phyloP scores from a whole-genome alignment of 2,113 vertebrate species.

The Rallus limicola region DNA sequence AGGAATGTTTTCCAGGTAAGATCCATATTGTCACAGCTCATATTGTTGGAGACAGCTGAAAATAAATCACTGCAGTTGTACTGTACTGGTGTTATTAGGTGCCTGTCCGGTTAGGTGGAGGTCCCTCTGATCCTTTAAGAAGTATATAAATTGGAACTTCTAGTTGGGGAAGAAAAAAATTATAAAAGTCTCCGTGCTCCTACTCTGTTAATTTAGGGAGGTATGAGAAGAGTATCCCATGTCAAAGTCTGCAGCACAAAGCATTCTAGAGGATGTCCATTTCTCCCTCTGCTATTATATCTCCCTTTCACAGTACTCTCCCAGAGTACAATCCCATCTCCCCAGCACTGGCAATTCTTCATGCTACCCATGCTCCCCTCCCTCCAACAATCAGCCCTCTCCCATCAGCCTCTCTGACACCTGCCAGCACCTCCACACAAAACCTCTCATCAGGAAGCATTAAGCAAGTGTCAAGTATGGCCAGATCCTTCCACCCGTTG shows the following conservation, averaged over 20 bases:
- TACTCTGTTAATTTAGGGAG: not conserved
- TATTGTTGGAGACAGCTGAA: not conserved
- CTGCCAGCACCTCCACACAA: not conserved
- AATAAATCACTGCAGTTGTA: not conserved
- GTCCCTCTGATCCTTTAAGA: not conserved
- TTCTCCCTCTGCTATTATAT: not conserved
- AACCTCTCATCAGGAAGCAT: not conserved
- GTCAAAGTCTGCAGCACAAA: not conserved
- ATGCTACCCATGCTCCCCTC: not conserved
- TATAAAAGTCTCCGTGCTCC: not conserved
- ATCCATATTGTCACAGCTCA: not conserved
- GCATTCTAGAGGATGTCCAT: not conserved
- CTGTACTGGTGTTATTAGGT: fast-evolving
- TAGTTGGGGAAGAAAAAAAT: not conserved
- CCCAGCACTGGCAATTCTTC: not conserved
- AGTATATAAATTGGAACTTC: not conserved
- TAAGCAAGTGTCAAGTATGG: not conserved
- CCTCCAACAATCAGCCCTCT: not conserved
- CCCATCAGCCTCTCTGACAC: not conserved
- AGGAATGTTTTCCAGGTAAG: not conserved
- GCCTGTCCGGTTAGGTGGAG: not conserved
- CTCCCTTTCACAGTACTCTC: not conserved
- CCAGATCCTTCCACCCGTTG: not conserved
- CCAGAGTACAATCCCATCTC: not conserved
- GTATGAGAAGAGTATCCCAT: not conserved